Conservation (phyloP, 2,888 invertebrate species). For the Dyspetes luteomarginatus region DNA sequence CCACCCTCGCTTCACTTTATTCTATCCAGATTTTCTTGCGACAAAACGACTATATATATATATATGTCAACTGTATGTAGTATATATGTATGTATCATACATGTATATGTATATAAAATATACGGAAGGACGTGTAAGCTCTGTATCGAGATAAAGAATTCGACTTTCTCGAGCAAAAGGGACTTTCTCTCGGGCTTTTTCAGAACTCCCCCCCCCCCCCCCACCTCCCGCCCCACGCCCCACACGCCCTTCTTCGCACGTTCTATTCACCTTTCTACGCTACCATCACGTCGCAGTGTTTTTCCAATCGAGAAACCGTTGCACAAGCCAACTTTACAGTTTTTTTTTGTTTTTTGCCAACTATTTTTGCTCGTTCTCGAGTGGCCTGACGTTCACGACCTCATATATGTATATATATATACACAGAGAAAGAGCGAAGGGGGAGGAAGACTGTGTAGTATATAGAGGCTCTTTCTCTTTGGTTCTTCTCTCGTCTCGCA, state of each 20-base stretch:
- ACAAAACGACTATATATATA: slow-evolving; percentile 26
- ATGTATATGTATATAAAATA: slow-evolving; percentile 31
- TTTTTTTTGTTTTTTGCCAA: slow-evolving; percentile 31
- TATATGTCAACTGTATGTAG: too few relatives aligned
- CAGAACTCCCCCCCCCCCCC: too few relatives aligned
- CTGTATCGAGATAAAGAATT: slow-evolving; percentile 63
- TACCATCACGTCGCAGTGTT: slow-evolving; percentile 63
- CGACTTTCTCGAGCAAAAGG: slow-evolving; percentile 10
- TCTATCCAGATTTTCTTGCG: slow-evolving; percentile 54
- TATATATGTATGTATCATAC: background rate
- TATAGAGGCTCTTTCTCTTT: slow-evolving; percentile 24
- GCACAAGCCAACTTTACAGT: slow-evolving; percentile 50
- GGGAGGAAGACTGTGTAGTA: background rate
- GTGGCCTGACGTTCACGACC: slow-evolving; percentile 54
- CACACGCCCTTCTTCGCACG: slow-evolving; percentile 1
- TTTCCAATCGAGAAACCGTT: slow-evolving; percentile 65
- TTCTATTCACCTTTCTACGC: slow-evolving; percentile 49
- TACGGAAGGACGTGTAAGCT: slow-evolving; percentile 42
- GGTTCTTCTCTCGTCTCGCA: slow-evolving; percentile 59
- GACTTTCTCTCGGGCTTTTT: slow-evolving; percentile 14
- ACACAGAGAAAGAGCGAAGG: background rate
- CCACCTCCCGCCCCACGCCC: too few relatives aligned
- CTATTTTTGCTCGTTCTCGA: slow-evolving; percentile 55
- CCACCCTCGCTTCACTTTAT: slow-evolving; percentile 48
- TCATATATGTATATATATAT: slow-evolving; percentile 9